Conservation (phyloP, 2,888 invertebrate species). For the Drosophila nigricruria region DNA sequence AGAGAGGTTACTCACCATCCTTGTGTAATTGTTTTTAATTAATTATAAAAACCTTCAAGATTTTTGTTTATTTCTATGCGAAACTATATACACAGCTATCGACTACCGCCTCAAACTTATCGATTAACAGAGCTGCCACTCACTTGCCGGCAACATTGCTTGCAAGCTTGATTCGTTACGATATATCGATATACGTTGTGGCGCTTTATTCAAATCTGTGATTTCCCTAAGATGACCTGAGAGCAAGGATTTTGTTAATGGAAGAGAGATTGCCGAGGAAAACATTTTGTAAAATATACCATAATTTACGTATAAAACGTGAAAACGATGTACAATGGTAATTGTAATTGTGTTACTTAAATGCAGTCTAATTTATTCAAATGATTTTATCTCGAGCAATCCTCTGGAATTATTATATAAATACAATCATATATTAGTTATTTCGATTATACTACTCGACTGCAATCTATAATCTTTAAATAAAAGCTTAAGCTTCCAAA, state of each 20-base stretch:
- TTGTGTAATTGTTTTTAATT: slow-evolving; percentile 34
- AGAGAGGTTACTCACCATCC: slow-evolving; percentile 52
- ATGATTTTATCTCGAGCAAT: not conserved
- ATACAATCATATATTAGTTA: not conserved
- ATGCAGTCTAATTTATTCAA: not conserved
- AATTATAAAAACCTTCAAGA: slow-evolving; percentile 17
- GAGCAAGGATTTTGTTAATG: no score
- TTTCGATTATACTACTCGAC: not conserved
- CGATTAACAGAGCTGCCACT: not conserved
- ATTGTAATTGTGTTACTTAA: no score
- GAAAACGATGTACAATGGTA: no score
- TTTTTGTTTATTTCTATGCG: slow-evolving; percentile 4
- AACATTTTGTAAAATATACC: no score
- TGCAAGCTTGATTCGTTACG: not conserved
- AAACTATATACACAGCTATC: slow-evolving; percentile 8
- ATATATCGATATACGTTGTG: slow-evolving; percentile 6
- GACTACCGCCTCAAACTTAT: slow-evolving; percentile 21
- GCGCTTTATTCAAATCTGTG: slow-evolving; percentile 13
- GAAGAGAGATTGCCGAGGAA: no score
- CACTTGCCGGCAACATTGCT: not conserved
- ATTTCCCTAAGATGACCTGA: no score
- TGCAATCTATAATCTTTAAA: not conserved
- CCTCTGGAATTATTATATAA: no score
- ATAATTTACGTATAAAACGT: no score
- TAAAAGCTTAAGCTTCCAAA: slow-evolving; percentile 6